Percentiles rank a stretch among this genome's conserved stretches.
Conservation (phyloP, 2,888 invertebrate species). For the Epinotia brunnichana region DNA sequence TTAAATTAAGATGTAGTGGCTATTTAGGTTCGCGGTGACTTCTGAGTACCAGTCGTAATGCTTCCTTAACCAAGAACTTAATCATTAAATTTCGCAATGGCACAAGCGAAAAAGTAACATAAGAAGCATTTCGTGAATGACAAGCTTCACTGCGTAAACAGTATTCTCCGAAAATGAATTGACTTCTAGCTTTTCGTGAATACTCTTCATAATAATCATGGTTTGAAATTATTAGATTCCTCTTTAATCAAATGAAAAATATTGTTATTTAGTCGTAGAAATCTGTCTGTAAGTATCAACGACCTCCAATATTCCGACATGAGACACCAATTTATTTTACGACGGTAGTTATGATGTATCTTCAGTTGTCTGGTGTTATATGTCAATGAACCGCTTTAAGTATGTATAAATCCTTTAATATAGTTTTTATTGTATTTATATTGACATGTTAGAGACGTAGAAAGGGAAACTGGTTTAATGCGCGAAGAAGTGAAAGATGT, state of each 20-base stretch:
- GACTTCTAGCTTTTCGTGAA: too few relatives aligned
- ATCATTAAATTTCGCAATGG: neutral
- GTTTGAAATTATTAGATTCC: too few relatives aligned
- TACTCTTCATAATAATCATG: too few relatives aligned
- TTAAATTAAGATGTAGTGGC: conserved; percentile 36
- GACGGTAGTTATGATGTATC: conserved; percentile 1
- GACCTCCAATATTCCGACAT: conserved; percentile 7
- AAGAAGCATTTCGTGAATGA: too few relatives aligned
- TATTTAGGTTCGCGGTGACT: conserved; percentile 6
- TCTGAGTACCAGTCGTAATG: conserved; percentile 15
- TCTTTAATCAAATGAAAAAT: neutral
- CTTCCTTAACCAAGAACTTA: neutral
- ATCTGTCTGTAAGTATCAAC: neutral
- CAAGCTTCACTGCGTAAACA: too few relatives aligned
- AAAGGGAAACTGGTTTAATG: too few relatives aligned
- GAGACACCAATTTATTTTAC: conserved; percentile 26
- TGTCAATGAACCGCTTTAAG: conserved; percentile 10
- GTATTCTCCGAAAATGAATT: too few relatives aligned
- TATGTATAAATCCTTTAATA: neutral
- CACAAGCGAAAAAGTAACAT: neutral
- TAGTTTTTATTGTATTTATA: neutral
- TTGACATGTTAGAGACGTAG: neutral
- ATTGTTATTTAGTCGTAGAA: neutral
- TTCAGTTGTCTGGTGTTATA: conserved; percentile 12
- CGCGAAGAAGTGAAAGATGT: too few relatives aligned